Evolutionary conservation across 2,888 invertebrate genomes (phyloP).

Genomic region (Clostera curtula): DNA sequence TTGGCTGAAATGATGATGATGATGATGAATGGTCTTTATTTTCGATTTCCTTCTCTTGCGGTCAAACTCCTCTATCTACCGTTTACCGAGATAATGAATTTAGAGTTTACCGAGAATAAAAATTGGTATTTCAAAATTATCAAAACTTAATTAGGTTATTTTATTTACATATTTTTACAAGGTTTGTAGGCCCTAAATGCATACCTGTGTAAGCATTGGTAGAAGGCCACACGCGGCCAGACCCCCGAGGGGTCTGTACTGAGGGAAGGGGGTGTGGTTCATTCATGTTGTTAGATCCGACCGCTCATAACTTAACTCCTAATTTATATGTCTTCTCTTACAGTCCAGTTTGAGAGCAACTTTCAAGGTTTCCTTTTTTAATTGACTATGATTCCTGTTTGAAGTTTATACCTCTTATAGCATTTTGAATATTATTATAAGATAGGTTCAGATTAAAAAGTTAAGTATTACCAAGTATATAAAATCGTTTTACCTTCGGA

Average conservation of each 20-base stretch:
- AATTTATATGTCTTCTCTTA: conserved; percentile 64
- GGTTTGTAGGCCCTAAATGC: conserved; percentile 26
- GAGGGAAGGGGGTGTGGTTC: conserved; percentile 47
- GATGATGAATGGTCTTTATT: too few species aligned
- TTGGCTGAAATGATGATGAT: too few species aligned
- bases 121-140: too few species aligned
- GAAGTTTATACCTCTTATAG: not conserved
- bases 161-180: conserved; percentile 4
- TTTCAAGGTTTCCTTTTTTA: conserved; percentile 47
- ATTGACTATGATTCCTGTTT: conserved; percentile 28
- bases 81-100: too few species aligned
- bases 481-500: too few species aligned
- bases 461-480: too few species aligned
- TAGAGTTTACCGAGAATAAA: too few species aligned
- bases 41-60: too few species aligned
- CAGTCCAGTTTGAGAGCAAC: conserved; percentile 52
- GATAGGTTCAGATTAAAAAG: too few species aligned
- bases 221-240: conserved; percentile 65
- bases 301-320: conserved; percentile 73
- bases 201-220: conserved; percentile 47
- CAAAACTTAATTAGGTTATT: conserved; percentile 1
- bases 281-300: conserved; percentile 74
- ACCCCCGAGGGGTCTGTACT: conserved; percentile 25
- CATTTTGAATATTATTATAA: not conserved
- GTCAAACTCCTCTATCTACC: too few species aligned